Evolutionary conservation across 1,140 invertebrate genomes (phyloP).

Genomic region (Helicoverpa zea): DNA sequence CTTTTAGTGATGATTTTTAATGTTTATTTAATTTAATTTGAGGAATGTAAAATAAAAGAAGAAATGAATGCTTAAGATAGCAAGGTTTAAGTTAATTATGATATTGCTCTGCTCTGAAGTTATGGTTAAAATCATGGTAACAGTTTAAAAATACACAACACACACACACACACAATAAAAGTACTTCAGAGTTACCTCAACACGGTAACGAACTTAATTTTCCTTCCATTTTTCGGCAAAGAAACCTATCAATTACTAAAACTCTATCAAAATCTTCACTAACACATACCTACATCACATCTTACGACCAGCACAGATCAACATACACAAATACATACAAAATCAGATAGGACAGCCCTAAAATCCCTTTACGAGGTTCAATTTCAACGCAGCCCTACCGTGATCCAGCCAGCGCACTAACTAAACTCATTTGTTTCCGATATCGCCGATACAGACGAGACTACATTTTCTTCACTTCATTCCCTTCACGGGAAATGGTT

Average conservation of each 20-base stretch:
- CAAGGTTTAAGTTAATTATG: too few species aligned
- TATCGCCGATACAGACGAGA: slow-evolving; percentile 49
- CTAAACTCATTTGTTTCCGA: slow-evolving; percentile 55
- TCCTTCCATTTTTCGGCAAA: too few species aligned
- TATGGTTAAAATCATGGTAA: too few species aligned
- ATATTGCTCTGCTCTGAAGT: too few species aligned
- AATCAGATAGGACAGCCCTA: slow-evolving; percentile 34
- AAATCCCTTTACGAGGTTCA: slow-evolving; percentile 42
- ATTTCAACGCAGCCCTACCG: slow-evolving; percentile 25
- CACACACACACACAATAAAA: too few species aligned
- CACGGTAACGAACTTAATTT: too few species aligned
- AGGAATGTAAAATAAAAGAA: not conserved
- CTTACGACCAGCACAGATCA: not conserved
- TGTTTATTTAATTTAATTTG: too few species aligned
- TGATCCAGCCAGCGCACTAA: slow-evolving; percentile 36
- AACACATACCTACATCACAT: not conserved
- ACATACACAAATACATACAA: slow-evolving; percentile 25
- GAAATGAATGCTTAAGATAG: not conserved
- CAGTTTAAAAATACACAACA: too few species aligned
- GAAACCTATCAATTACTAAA: too few species aligned
- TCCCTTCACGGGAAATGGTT: slow-evolving; percentile 47
- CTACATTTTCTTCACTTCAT: slow-evolving; percentile 54
- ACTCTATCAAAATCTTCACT: too few species aligned
- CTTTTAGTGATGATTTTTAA: too few species aligned
- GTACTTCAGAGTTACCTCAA: too few species aligned